phyloP scores from a whole-genome alignment of 2,113 vertebrate species.

The Gorsachius goisagi region DNA sequence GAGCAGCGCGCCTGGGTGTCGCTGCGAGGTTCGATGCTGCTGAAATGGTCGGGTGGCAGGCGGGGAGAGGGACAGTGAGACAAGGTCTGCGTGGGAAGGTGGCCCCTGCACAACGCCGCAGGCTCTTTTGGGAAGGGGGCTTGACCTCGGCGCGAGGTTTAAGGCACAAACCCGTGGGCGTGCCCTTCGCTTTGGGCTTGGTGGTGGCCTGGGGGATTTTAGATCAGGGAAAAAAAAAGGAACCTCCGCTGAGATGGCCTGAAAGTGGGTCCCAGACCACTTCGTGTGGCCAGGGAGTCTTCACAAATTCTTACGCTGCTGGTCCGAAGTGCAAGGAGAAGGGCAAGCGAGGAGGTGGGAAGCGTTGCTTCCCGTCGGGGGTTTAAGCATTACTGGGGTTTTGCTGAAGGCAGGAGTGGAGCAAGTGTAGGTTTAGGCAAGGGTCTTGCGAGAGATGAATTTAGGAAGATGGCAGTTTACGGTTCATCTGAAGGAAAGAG shows the following conservation, averaged over 20 bases:
- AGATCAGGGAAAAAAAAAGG: not conserved
- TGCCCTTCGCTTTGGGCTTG: not conserved
- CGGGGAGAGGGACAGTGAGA: not conserved
- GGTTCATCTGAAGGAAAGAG: not conserved
- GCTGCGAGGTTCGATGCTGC: not conserved
- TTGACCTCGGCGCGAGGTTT: accelerated
- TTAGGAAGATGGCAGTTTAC: accelerated
- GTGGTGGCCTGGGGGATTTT: accelerated
- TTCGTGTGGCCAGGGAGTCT: accelerated
- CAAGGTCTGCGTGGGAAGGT: not conserved
- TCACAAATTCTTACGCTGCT: accelerated
- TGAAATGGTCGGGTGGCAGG: not conserved
- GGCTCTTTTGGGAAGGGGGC: not conserved
- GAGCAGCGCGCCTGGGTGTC: not conserved
- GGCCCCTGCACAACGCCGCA: accelerated
- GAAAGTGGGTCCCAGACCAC: not conserved
- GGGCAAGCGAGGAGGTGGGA: not conserved
- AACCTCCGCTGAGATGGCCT: accelerated
- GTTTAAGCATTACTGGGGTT: not conserved
- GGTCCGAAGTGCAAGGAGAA: not conserved
- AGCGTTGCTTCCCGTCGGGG: accelerated
- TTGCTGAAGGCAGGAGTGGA: not conserved
- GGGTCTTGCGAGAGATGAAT: not conserved
- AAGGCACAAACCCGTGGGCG: accelerated
- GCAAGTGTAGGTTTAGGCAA: not conserved